Percentiles rank a stretch among this genome's conserved stretches.
These are phyloP conservation scores for Scartelaos histophorus DNA, from an alignment of 2,113 vertebrate species.

Conservation along the genomic window DNA sequence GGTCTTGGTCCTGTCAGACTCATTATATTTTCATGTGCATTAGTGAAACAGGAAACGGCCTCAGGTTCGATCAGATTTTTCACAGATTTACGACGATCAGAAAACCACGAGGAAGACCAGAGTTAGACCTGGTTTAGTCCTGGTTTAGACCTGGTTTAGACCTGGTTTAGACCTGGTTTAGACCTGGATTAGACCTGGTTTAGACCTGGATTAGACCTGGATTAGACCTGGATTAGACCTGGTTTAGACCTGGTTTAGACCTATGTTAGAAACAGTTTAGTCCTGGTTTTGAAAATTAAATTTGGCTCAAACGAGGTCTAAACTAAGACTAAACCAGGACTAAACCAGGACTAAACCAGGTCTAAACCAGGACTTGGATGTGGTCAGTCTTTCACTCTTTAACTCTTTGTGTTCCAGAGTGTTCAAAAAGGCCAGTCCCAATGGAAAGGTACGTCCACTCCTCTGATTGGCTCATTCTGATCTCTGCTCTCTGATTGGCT, in stretches of 20 bases:
- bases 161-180: too few species aligned
- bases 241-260: too few species aligned
- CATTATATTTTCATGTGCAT: not conserved
- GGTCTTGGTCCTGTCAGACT: not conserved
- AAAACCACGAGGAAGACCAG: not conserved
- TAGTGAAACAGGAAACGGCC: not conserved
- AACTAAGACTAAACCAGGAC: not conserved
- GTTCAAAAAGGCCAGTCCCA: constrained; percentile 59
- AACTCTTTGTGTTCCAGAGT: constrained; percentile 35
- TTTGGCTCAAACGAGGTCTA: not conserved
- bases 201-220: too few species aligned
- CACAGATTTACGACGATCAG: not conserved
- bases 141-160: not conserved
- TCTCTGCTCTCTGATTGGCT: too few species aligned
- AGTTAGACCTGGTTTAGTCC: not conserved
- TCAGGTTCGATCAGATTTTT: not conserved
- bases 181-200: too few species aligned
- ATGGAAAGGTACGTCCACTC: constrained; percentile 31
- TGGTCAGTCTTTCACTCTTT: not conserved
- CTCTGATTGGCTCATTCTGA: too few species aligned
- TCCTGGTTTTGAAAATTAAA: too few species aligned
- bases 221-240: too few species aligned
- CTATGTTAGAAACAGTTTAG: too few species aligned
- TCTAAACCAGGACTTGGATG: not conserved
- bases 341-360: not conserved